A percentile compares a stretch with the other conserved stretches of the same genome.
phyloP scores from a whole-genome alignment of 2,113 vertebrate genomes.

The Scomber colias region DNA sequence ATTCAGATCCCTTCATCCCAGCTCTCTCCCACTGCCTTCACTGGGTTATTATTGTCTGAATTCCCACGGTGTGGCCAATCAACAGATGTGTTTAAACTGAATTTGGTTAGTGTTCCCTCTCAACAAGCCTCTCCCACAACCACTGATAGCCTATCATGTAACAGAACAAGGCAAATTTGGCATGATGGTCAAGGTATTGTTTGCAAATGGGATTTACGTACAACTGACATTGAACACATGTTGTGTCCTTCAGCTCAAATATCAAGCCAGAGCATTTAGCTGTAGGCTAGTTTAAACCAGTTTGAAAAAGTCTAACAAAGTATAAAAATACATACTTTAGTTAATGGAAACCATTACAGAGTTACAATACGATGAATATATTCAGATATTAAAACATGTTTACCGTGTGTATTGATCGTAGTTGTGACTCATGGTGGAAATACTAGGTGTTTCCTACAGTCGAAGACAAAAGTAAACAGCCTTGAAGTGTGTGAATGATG shows the following conservation, averaged over 20 bases:
- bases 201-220: constrained; percentile 49
- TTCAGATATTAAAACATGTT: too few species aligned
- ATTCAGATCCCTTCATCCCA: constrained; percentile 69
- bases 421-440: not conserved
- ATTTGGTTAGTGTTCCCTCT: constrained; percentile 22
- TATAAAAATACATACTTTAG: too few species aligned
- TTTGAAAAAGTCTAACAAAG: too few species aligned
- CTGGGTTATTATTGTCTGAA: constrained; percentile 66
- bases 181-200: constrained; percentile 56
- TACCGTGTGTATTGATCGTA: too few species aligned
- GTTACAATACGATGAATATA: too few species aligned
- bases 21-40: constrained; percentile 47
- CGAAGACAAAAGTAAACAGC: not conserved
- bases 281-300: not conserved
- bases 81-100: constrained; percentile 72
- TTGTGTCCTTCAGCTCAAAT: constrained; percentile 12
- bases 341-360: too few species aligned
- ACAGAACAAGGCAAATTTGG: constrained; percentile 40
- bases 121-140: constrained; percentile 20
- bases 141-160: constrained; percentile 29
- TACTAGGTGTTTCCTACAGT: too few species aligned
- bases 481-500: not conserved
- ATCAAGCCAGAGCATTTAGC: not conserved
- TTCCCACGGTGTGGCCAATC: constrained; percentile 75
- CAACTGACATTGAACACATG: constrained; percentile 29